A percentile compares a stretch with the other conserved stretches of the same genome.
Evolutionary conservation across 2,797 vertebrate genomes (phyloP).

Genomic region (Enteromius fasciolatus): DNA sequence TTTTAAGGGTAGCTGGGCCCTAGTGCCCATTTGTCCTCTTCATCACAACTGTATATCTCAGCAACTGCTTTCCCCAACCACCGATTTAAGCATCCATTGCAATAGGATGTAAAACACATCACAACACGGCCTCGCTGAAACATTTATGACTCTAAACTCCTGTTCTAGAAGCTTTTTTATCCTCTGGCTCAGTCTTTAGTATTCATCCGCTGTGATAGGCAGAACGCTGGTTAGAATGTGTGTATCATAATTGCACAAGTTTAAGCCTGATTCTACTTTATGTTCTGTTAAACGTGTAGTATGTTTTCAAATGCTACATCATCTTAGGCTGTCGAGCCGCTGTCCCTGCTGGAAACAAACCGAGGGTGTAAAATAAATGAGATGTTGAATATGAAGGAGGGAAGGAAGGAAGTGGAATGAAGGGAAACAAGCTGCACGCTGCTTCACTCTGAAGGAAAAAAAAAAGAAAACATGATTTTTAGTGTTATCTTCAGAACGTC

Average conservation of each 20-base stretch:
- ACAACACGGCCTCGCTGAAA: conserved; percentile 13
- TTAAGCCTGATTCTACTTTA: conserved; percentile 55
- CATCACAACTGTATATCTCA: neutral
- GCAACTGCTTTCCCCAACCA: neutral
- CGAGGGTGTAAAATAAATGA: conserved; percentile 24
- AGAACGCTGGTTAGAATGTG: conserved; percentile 24
- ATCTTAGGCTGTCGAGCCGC: conserved; percentile 31
- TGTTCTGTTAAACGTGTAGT: conserved; percentile 46
- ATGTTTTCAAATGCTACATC: conserved; percentile 35
- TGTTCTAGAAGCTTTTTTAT: conserved; percentile 11
- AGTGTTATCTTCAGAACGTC: neutral
- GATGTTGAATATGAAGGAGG: conserved; percentile 32
- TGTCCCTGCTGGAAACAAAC: conserved; percentile 26
- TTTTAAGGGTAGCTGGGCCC: conserved; percentile 14
- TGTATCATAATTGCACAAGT: conserved; percentile 55
- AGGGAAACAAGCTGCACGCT: neutral
- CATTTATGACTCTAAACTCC: conserved; percentile 37
- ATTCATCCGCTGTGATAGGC: conserved; percentile 16
- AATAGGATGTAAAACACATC: conserved; percentile 22
- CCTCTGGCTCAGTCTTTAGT: conserved; percentile 16
- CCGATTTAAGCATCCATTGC: conserved; percentile 13
- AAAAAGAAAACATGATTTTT: neutral
- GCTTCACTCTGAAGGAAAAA: neutral
- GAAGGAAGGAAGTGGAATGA: conserved; percentile 2
- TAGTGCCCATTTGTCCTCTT: conserved; percentile 21